A percentile compares a stretch with the other conserved stretches of the same genome.
Evolutionary conservation across 2,888 invertebrate species (phyloP).

Genomic region (Lymantria monacha): DNA sequence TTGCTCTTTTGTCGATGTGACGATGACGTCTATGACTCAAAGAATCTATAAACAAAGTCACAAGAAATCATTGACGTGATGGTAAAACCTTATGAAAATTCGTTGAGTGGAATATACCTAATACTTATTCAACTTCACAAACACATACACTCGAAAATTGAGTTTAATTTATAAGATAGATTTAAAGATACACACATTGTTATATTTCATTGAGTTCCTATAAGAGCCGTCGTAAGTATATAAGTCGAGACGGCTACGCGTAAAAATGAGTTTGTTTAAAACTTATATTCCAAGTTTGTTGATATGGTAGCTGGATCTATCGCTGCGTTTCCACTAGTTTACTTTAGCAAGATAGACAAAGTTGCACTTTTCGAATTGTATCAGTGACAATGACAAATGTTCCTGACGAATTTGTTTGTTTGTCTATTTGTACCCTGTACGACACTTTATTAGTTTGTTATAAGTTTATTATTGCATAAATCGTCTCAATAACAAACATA

Average conservation of each 20-base stretch:
- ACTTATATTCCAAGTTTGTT: conserved; percentile 60
- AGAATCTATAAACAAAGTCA: too few relatives aligned
- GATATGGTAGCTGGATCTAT: conserved; percentile 60
- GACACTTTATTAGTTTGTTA: not conserved
- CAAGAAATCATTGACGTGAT: too few relatives aligned
- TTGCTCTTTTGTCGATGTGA: too few relatives aligned
- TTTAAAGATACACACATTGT: not conserved
- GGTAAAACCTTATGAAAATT: too few relatives aligned
- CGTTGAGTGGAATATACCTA: too few relatives aligned
- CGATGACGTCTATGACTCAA: too few relatives aligned
- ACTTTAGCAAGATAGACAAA: conserved; percentile 59
- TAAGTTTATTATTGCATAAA: not conserved
- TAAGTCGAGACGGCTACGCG: conserved; percentile 56
- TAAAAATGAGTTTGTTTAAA: conserved; percentile 53
- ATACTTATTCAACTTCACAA: too few relatives aligned
- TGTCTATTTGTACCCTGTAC: conserved; percentile 23
- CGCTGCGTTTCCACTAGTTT: conserved; percentile 55
- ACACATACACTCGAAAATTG: too few relatives aligned
- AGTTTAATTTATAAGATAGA: too few relatives aligned
- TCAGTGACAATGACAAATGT: conserved; percentile 60
- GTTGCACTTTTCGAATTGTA: conserved; percentile 57
- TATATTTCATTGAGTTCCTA: not conserved
- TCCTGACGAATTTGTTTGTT: conserved; percentile 49
- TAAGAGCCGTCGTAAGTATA: conserved; percentile 8
- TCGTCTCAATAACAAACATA: not conserved